These are phyloP conservation scores for Agelas oroides DNA, from an alignment of 37 sponge, comb jelly and placozoan genomes.

Conservation along the genomic window DNA sequence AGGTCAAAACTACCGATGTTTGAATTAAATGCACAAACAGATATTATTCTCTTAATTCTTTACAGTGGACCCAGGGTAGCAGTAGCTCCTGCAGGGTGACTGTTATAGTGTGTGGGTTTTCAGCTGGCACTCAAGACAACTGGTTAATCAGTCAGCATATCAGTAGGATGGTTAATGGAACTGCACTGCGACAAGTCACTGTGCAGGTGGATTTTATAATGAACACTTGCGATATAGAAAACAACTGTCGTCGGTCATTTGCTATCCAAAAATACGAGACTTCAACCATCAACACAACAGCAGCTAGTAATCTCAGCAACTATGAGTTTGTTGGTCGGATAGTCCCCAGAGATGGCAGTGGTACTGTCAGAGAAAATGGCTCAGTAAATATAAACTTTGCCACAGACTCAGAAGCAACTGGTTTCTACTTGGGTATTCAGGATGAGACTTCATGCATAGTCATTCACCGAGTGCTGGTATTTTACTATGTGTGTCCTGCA, in stretches of 20 bases:
- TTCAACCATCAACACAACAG: conserved; percentile 1
- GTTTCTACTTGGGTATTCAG: conserved; percentile 39
- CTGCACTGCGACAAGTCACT: background rate
- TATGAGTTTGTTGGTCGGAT: background rate
- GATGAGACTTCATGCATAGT: conserved; percentile 42
- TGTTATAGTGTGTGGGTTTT: conserved; percentile 5
- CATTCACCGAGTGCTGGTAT: conserved; percentile 42
- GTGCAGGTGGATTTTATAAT: background rate
- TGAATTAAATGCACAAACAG: too few relatives aligned
- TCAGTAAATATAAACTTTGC: background rate
- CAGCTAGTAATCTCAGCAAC: conserved; percentile 8
- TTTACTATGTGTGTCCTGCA: conserved; percentile 55
- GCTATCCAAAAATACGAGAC: background rate
- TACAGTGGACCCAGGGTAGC: conserved; percentile 1
- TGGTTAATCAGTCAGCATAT: conserved; percentile 20
- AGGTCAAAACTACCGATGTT: too few relatives aligned
- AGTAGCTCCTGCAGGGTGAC: background rate
- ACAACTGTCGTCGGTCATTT: too few relatives aligned
- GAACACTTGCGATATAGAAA: too few relatives aligned
- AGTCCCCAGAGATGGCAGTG: background rate
- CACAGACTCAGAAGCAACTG: conserved; percentile 18
- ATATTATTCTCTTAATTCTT: too few relatives aligned
- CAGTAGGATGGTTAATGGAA: too few relatives aligned
- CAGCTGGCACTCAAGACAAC: conserved; percentile 11
- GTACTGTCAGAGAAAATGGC: background rate